A percentile compares a stretch with the other conserved stretches of the same genome.
phyloP scores from a whole-genome alignment of 2,113 vertebrate species.

The Microcebus griseorufus region DNA sequence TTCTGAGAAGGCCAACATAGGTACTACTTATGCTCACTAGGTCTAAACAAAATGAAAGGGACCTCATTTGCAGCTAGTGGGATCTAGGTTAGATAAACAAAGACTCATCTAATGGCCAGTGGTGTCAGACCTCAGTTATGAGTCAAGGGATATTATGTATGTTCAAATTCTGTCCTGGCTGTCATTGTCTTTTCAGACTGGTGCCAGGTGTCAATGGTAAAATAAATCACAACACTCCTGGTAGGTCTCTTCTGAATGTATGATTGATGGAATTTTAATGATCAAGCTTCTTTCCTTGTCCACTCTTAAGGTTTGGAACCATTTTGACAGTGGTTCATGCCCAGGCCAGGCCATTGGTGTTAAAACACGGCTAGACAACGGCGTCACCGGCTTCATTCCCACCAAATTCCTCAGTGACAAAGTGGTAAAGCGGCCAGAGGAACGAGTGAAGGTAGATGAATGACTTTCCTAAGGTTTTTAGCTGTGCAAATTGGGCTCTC shows the following conservation, averaged over 20 bases:
- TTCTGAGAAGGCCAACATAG: neutral
- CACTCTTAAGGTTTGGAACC: slow-evolving; percentile 95
- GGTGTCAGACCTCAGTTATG: neutral
- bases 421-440: slow-evolving; percentile 97
- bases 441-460: slow-evolving; percentile 94
- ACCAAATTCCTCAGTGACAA: slow-evolving; percentile 99
- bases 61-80: neutral
- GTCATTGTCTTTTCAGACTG: neutral
- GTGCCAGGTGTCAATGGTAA: neutral
- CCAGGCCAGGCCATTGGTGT: slow-evolving; percentile 98
- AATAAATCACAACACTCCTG: neutral
- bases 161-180: neutral
- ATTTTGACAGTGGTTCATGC: slow-evolving; percentile 98
- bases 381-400: slow-evolving; percentile 97
- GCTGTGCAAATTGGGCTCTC: neutral
- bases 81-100: neutral
- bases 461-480: neutral
- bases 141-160: neutral
- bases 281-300: neutral
- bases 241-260: neutral
- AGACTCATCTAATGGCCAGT: neutral
- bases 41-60: neutral
- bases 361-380: slow-evolving; percentile 95
- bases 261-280: neutral
- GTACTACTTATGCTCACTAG: neutral